Percentiles rank a stretch among this genome's conserved stretches.
These are phyloP conservation scores for Cephus pygmeus DNA, from an alignment of 2,888 invertebrate genomes.

Conservation along the genomic window DNA sequence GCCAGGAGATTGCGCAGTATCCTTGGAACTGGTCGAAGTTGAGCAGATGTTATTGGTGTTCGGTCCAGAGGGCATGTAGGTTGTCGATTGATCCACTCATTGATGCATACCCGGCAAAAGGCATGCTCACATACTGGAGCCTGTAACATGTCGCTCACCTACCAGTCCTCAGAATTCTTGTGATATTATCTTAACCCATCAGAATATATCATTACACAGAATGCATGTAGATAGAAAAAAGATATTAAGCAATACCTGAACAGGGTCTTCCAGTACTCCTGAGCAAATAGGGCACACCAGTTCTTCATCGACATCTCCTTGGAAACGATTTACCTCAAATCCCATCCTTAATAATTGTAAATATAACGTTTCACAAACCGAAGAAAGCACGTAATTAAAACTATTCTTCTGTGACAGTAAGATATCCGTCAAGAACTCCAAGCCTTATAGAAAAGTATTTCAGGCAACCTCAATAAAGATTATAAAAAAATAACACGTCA, in stretches of 20 bases:
- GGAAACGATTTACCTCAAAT: slow-evolving; percentile 93
- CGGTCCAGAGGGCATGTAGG: slow-evolving; percentile 96
- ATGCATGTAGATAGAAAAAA: slow-evolving; percentile 9
- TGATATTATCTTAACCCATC: slow-evolving; percentile 1
- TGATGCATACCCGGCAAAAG: slow-evolving; percentile 93
- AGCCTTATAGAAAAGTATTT: not conserved
- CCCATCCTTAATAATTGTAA: slow-evolving; percentile 75
- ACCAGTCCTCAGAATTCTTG: slow-evolving; percentile 46
- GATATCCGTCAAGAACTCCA: not conserved
- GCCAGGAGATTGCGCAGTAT: slow-evolving; percentile 92
- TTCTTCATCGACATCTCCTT: slow-evolving; percentile 97
- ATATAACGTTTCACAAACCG: not conserved
- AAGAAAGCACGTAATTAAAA: not conserved
- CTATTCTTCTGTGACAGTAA: not conserved
- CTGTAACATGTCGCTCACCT: slow-evolving; percentile 69
- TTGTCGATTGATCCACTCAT: slow-evolving; percentile 94
- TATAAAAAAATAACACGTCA: not conserved
- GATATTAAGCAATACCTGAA: slow-evolving; percentile 76
- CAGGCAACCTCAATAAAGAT: not conserved
- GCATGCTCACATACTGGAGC: slow-evolving; percentile 97
- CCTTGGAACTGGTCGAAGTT: slow-evolving; percentile 91
- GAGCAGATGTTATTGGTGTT: slow-evolving; percentile 88
- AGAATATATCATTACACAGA: slow-evolving; percentile 1
- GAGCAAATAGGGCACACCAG: slow-evolving; percentile 96
- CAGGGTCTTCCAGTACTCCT: slow-evolving; percentile 92